Conservation (phyloP, 1,140 invertebrate genomes). For the Drosophila tropicalis region DNA sequence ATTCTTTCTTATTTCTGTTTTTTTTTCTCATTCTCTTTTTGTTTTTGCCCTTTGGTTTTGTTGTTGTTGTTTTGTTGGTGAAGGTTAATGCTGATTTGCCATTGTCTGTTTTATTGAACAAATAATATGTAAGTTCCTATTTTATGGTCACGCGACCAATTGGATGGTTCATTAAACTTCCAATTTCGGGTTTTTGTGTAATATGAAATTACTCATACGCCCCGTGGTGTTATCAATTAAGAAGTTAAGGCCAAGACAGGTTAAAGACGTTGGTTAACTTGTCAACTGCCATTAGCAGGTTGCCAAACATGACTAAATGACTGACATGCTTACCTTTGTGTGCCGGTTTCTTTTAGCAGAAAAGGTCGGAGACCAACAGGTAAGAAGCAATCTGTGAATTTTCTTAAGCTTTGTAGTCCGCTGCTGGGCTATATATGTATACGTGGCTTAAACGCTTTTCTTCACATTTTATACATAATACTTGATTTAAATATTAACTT, state of each 20-base stretch:
- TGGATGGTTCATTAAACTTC: slow-evolving; percentile 6
- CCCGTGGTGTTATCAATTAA: background rate
- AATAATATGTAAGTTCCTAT: slow-evolving; percentile 12
- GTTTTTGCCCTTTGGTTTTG: too few relatives aligned
- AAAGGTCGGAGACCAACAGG: too few relatives aligned
- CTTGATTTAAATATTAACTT: background rate
- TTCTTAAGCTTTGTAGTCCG: too few relatives aligned
- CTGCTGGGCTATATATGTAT: too few relatives aligned
- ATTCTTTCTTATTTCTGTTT: background rate
- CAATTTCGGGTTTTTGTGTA: background rate
- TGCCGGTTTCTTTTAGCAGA: background rate
- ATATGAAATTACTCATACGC: slow-evolving; percentile 5
- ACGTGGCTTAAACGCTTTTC: too few relatives aligned
- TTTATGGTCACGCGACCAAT: slow-evolving; percentile 13
- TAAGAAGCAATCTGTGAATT: too few relatives aligned
- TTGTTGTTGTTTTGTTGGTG: background rate
- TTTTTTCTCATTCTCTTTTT: too few relatives aligned
- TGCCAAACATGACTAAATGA: background rate
- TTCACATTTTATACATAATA: background rate
- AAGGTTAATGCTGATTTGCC: slow-evolving; percentile 12
- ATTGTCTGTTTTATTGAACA: slow-evolving; percentile 7
- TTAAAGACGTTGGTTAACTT: background rate
- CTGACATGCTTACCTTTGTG: background rate
- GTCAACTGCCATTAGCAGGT: background rate
- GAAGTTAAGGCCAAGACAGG: background rate